Base-by-base conservation (phyloP, 2,888 invertebrate genomes). In the Liopterus haemorrhoidalis region DNA sequence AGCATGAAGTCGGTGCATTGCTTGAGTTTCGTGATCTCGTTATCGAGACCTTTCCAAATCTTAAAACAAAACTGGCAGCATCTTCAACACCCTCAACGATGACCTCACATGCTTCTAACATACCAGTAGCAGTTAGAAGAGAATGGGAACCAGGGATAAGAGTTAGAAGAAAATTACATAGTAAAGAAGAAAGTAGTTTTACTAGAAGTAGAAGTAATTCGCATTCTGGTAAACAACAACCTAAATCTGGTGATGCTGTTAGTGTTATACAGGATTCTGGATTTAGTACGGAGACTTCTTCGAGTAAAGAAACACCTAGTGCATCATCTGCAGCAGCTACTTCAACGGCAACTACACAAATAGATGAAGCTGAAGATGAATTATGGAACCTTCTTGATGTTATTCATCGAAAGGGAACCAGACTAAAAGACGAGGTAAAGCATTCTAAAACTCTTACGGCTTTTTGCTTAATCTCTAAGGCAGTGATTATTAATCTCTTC, bases 1-100 rank as follows among this genome's bases (percentile, higher is more conserved):
- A 90, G 80, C 85, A 89, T 83, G 90, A 90, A 76, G 90, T 90
- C 73, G 88, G 89, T 55, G 88, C 88, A 60, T 72, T 90, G 60
- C 79, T 90, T 71, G 88, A 90, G 75, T 90, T 90, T 71, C 85
- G 90, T 72, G 89, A 90, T 73, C 81, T 89, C 78, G 90, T 90
- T 77, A 88, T 90, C 80, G 89, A 89, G 79, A 87, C 89, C 64
- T 89, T 90, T 75, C 90, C 90, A 61, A 87, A 89, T 74, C 79
- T 90, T 68, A 84, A 88, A 67, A 82, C 82, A 66, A 90, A 89
- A 76, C 81, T 89, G 81, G 81, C 82, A 63, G 77, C 81, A 59
- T 75, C 78, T 61, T 72, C 65, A 46, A 59, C 65, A 38, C 58
- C 61, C 41, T 51, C 49, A 46, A 57, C 57, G 46, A 47, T 16